phyloP scores from a whole-genome alignment of 1,140 invertebrate species.

The Ctenoplectra terminalis region DNA sequence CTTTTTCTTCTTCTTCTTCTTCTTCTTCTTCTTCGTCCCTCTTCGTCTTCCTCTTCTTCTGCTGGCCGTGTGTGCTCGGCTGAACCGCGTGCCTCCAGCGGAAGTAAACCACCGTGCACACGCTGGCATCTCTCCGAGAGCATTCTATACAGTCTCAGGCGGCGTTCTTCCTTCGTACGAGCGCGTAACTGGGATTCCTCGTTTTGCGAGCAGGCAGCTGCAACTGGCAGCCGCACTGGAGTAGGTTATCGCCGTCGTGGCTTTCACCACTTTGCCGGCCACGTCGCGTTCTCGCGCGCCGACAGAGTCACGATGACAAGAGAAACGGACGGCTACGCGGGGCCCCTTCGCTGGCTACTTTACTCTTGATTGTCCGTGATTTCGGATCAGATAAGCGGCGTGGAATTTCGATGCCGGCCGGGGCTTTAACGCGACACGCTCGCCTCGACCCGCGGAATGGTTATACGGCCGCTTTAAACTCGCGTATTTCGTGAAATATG shows the following conservation, averaged over 20 bases:
- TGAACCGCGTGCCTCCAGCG: constrained; percentile 35
- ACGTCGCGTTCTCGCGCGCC: constrained; percentile 12
- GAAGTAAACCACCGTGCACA: constrained; percentile 58
- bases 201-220: constrained; percentile 54
- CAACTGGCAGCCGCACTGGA: constrained; percentile 48
- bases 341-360: neutral
- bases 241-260: constrained; percentile 62
- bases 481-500: neutral
- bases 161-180: constrained; percentile 33
- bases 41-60: constrained; percentile 6
- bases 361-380: constrained; percentile 20
- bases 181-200: constrained; percentile 60
- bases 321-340: constrained; percentile 36
- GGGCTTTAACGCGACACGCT: neutral
- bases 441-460: neutral
- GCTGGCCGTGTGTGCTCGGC: neutral
- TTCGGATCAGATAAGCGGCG: constrained; percentile 3
- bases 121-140: constrained; percentile 36
- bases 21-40: neutral
- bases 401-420: constrained; percentile 12
- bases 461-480: neutral
- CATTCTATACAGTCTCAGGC: constrained; percentile 32
- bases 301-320: constrained; percentile 55
- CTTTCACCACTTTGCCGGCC: constrained; percentile 54
- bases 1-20: constrained; percentile 19